Percentiles rank a stretch among this genome's conserved stretches.
phyloP scores from a whole-genome alignment of 2,888 invertebrate genomes.

The Eumerus sabulonum region DNA sequence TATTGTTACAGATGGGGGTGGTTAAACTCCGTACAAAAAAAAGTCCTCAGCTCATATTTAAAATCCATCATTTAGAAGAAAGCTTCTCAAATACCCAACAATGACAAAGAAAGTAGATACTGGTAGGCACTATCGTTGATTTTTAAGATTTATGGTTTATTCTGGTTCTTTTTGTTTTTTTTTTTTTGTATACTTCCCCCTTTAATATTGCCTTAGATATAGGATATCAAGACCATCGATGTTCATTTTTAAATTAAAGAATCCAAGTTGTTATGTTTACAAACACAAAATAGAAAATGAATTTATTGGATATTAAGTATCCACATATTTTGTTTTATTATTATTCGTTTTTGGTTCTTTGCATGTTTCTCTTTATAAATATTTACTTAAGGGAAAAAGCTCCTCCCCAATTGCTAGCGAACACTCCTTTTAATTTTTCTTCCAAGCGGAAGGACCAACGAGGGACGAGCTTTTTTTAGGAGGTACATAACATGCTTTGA shows the following conservation, averaged over 20 bases:
- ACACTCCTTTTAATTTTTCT: slow-evolving; percentile 35
- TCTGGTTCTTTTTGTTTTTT: not conserved
- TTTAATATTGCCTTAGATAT: no score
- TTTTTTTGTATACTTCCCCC: no score
- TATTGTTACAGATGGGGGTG: slow-evolving; percentile 30
- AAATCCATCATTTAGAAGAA: slow-evolving; percentile 22
- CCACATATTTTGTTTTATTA: not conserved
- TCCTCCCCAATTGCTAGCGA: slow-evolving; percentile 33
- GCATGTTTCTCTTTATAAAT: not conserved
- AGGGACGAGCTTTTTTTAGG: slow-evolving; percentile 44
- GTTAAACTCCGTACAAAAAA: slow-evolving; percentile 4
- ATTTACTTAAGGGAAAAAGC: slow-evolving; percentile 25
- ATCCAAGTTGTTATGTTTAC: no score
- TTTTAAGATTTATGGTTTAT: slow-evolving; percentile 47
- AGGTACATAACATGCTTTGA: slow-evolving; percentile 40
- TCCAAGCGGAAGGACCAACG: slow-evolving; percentile 24
- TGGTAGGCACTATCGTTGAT: slow-evolving; percentile 38
- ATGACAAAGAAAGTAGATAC: slow-evolving; percentile 2
- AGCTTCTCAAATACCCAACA: slow-evolving; percentile 16
- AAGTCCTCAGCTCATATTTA: slow-evolving; percentile 28
- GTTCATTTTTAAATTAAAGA: no score
- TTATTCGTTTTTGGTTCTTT: not conserved
- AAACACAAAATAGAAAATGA: no score
- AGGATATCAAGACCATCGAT: no score
- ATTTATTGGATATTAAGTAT: no score